Evolutionary conservation across 2,797 vertebrate species (phyloP).

Genomic region (Anas bernieri): DNA sequence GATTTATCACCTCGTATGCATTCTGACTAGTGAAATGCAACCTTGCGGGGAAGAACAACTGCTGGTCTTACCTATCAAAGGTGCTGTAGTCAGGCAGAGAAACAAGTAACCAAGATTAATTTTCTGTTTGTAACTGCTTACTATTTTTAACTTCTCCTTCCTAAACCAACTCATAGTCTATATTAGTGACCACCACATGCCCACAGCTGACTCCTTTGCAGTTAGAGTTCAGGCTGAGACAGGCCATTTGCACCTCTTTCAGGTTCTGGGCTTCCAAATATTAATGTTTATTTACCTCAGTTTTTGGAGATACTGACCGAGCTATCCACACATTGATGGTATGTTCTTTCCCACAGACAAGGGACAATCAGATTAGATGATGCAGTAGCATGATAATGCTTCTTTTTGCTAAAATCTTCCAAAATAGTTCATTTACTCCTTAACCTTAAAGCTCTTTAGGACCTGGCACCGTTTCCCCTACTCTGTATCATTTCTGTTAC

Average conservation of each 20-base stretch:
- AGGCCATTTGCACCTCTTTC: neutral
- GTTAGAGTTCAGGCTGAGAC: neutral
- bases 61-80: neutral
- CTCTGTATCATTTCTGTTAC: neutral
- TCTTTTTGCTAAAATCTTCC: neutral
- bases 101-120: neutral
- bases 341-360: neutral
- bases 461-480: neutral
- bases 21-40: neutral
- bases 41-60: neutral
- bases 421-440: neutral
- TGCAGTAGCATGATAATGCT: neutral
- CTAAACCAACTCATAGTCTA: neutral
- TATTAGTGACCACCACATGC: rapidly evolving
- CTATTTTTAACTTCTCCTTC: neutral
- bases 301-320: neutral
- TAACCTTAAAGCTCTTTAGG: neutral
- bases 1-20: neutral
- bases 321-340: neutral
- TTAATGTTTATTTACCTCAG: neutral
- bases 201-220: neutral
- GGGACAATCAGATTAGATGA: neutral
- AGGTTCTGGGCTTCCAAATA: neutral
- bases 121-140: neutral
- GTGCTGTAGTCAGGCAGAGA: neutral